Evolutionary conservation across 2,113 vertebrate species (phyloP).

Genomic region (Pygoscelis antarcticus): DNA sequence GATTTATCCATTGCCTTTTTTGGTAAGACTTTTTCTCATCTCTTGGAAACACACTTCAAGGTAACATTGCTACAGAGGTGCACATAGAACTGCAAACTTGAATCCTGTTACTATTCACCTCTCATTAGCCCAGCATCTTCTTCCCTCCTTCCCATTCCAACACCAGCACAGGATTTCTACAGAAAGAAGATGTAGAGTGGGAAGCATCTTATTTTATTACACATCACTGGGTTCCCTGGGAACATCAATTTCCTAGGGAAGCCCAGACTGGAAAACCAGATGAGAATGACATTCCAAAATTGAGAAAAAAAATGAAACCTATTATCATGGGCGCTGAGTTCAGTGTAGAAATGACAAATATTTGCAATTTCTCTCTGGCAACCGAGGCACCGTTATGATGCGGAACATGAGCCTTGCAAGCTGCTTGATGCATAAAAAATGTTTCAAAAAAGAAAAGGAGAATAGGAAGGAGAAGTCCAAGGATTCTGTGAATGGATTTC

Average conservation of each 20-base stretch:
- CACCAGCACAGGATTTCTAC: neutral
- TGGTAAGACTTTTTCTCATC: neutral
- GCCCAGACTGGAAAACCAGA: neutral
- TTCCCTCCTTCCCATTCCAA: neutral
- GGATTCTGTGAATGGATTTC: neutral
- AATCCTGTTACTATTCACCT: neutral
- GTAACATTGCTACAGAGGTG: neutral
- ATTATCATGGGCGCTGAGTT: neutral
- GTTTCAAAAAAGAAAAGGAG: neutral
- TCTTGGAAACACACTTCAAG: neutral
- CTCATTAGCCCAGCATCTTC: neutral
- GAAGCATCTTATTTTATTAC: neutral
- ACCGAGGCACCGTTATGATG: neutral
- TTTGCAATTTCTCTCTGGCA: conserved; percentile 11
- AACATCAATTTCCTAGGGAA: neutral
- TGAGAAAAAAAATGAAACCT: neutral
- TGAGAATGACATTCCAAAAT: neutral
- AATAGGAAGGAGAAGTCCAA: neutral
- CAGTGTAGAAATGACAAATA: neutral
- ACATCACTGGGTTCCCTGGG: neutral
- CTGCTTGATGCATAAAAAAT: neutral
- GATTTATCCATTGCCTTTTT: neutral
- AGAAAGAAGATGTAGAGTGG: neutral
- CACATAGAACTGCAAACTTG: neutral
- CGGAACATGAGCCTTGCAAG: neutral